These are phyloP conservation scores for Spinus olivaceus DNA, from an alignment of 2,797 vertebrate species.

Conservation along the genomic window DNA sequence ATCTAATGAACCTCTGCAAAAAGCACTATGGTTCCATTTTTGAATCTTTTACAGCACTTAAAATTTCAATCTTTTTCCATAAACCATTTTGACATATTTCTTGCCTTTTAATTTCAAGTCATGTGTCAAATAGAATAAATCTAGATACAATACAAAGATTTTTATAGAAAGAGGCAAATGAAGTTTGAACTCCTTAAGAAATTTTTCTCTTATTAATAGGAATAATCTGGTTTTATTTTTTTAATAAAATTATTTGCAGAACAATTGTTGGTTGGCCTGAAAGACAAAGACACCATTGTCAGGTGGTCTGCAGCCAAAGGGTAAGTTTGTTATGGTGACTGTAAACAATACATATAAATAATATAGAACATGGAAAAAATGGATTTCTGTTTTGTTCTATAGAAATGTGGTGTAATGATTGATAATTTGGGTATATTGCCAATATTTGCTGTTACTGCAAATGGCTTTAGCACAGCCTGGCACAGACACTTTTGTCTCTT, in stretches of 20 bases:
- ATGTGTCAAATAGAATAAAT: neutral
- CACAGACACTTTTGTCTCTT: neutral
- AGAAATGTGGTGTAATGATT: neutral
- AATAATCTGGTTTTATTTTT: neutral
- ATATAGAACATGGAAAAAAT: neutral
- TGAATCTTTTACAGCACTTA: neutral
- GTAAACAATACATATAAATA: neutral
- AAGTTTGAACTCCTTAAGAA: neutral
- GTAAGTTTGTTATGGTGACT: slow-evolving; percentile 69
- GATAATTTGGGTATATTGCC: neutral
- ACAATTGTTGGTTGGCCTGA: slow-evolving; percentile 88
- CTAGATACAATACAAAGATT: neutral
- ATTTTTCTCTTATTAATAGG: neutral
- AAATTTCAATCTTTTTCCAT: neutral
- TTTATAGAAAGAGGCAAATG: neutral
- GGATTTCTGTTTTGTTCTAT: neutral
- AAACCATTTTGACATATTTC: neutral
- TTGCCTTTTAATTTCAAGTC: neutral
- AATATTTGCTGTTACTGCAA: neutral
- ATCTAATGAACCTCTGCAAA: neutral
- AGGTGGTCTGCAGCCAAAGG: slow-evolving; percentile 98
- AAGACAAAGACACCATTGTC: slow-evolving; percentile 95
- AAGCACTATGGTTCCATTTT: neutral
- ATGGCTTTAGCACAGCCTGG: neutral
- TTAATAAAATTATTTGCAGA: slow-evolving; percentile 76